Evolutionary conservation across 2,888 invertebrate species (phyloP), one percentile per base, ranked within the genome.

Genomic region (Alcis repandata): DNA sequence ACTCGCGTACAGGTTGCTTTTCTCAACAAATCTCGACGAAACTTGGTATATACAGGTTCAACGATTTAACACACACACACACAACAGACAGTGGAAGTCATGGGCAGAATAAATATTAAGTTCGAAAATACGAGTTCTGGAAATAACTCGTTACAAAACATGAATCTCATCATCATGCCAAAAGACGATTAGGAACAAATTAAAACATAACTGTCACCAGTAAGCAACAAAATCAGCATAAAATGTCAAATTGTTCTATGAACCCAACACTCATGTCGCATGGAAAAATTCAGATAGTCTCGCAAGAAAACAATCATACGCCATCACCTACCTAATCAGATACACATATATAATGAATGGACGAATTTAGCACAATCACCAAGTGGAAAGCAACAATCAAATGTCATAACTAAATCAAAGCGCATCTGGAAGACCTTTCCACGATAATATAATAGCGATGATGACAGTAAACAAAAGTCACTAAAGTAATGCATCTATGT

Each of bases 341-440:
- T 93, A 63, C 93, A 93, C 69, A n/a, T n/a, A n/a, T n/a, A 92
- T 94, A 59, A 88, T 91, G 89, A 93, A 90, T 78, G 92, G 93
- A 27, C 93, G 92, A 79, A 92, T 93, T 52, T 91, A 92, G 69
- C 91, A 93, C 65, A 87, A 88, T 73, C 83, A 92, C 32, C 87
- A 87, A 78, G 75, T 86, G 45, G 87, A 94, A 56, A 86, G 78
- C 75, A 84, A 78, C 70, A 82, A 79, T 72, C 86, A 93, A 84
- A 75, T 94, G 80, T 86, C 88, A 72, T 89, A 89, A 68, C 70
- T 88, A 64, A 88, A 83, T 72, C 90, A 89, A 79, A 79, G 79
- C 41, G 60, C 81, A 22, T 68, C 85, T 1, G 88, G 78, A 63
- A 84, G 92, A 78, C 80, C 84, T 10, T 93, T 88, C 72, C 92